Conservation (phyloP, 2,888 invertebrate species). For the Eristalis pertinax region DNA sequence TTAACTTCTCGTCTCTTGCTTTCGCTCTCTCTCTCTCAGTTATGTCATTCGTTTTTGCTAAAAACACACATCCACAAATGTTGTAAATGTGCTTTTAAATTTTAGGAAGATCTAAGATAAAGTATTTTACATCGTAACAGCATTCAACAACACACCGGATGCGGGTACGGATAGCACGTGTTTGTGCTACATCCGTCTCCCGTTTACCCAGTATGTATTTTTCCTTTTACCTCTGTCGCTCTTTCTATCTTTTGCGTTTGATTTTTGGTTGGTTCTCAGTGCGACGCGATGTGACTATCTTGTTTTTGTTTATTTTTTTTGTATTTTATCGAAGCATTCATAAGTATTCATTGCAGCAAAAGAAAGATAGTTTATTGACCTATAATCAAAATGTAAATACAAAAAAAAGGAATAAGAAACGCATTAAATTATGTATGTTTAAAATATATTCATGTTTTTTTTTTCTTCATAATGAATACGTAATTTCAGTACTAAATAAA, state of each 20-base stretch:
- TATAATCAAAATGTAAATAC: conserved; percentile 59
- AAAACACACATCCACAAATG: not conserved
- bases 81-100: not conserved
- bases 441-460: conserved; percentile 25
- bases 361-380: conserved; percentile 28
- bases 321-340: conserved; percentile 26
- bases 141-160: not conserved
- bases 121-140: conserved; percentile 17
- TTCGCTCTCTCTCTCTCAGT: conserved; percentile 16
- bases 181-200: not conserved
- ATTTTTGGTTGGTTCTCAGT: conserved; percentile 1
- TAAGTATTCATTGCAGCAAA: conserved; percentile 36
- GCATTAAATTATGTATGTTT: conserved; percentile 24
- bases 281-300: conserved; percentile 2
- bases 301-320: conserved; percentile 1
- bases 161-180: not conserved
- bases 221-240: not conserved
- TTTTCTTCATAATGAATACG: conserved; percentile 35
- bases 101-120: conserved; percentile 14
- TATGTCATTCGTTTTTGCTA: conserved; percentile 22
- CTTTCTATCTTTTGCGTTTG: not conserved
- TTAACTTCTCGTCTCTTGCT: not conserved
- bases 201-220: conserved; percentile 30
- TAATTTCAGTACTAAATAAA: conserved; percentile 45
- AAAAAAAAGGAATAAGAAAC: not conserved